Evolutionary conservation across 2,888 invertebrate genomes (phyloP), one percentile per base, ranked within the genome.

Genomic region (Coenonympha glycerion): DNA sequence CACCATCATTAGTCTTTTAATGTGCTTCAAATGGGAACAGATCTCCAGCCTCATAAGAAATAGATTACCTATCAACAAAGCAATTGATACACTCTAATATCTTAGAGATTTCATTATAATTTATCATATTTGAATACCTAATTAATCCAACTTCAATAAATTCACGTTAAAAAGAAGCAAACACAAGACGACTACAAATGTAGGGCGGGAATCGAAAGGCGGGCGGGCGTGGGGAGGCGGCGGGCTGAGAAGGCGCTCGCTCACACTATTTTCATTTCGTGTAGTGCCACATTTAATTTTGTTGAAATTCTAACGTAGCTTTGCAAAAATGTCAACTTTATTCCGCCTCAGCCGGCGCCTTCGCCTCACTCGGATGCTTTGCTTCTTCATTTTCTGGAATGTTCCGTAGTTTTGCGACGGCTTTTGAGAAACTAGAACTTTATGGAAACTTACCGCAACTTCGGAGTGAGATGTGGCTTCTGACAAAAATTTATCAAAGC

Each of bases 251-350:
- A 15, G 34, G 30, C 31, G 47, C 52, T 62, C 60, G 33, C 74
- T 73, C 74, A 72, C 79, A 82, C 84, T 81, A 85, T 80, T 82
- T 81, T 82, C 83, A 84, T 84, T 86, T 76, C 79, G 74, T 79
- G 79, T 82, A 80, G 75, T 83, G 87, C 84, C 87, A 87, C 86
- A 85, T 87, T 87, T 87, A 87, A 87, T 87, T 87, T 87, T 68
- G 80, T 73, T 83, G 87, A 86, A 87, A 87, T 85, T 87, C 85
- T 77, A 76, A 78, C 81, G 80, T 82, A 83, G 86, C 87, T 84
- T 84, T 84, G 79, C 87, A 87, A 87, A 87, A 87, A 87, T 87
- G 87, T 86, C 86, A 87, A 87, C 84, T 85, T 82, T 85, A 85
- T 84, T 86, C 81, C 83, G 79, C 80, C 73, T 80, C 85, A 83